Conservation (phyloP, 2,113 vertebrate species). For the Scomber colias region DNA sequence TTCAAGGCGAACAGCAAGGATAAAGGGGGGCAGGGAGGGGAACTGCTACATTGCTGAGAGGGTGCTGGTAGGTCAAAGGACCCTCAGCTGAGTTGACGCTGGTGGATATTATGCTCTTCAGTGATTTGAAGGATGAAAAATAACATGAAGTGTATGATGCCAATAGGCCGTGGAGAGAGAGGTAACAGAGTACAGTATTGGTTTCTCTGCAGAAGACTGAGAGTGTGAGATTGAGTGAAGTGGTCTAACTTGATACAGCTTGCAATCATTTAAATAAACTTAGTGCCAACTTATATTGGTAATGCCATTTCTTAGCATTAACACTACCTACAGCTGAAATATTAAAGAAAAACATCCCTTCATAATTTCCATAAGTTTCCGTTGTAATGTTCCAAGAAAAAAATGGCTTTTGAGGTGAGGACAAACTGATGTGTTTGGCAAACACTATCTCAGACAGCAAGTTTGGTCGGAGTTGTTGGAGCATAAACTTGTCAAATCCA, state of each 20-base stretch:
- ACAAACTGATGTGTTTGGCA: too few relatives aligned
- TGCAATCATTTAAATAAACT: neutral
- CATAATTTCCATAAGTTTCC: too few relatives aligned
- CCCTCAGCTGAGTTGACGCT: conserved; percentile 53
- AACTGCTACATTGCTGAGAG: conserved; percentile 64
- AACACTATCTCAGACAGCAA: too few relatives aligned
- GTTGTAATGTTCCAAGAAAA: too few relatives aligned
- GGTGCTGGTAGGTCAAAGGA: conserved; percentile 69
- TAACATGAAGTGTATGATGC: conserved; percentile 34
- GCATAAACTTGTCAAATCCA: too few relatives aligned
- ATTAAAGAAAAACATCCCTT: too few relatives aligned
- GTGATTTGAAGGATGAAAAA: conserved; percentile 51
- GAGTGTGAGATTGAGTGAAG: conserved; percentile 5
- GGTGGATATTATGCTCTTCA: conserved; percentile 58
- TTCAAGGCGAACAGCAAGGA: conserved; percentile 69
- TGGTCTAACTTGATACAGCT: neutral
- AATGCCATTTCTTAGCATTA: neutral
- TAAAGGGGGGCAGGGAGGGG: conserved; percentile 44
- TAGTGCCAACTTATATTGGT: too few relatives aligned
- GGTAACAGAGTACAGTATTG: neutral
- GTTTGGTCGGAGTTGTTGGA: too few relatives aligned
- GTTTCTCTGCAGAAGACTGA: conserved; percentile 22
- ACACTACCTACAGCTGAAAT: too few relatives aligned
- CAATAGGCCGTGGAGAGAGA: conserved; percentile 23
- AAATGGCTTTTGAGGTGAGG: too few relatives aligned